Conservation (phyloP, 2,797 vertebrate genomes). For the Adelosebastes latens region DNA sequence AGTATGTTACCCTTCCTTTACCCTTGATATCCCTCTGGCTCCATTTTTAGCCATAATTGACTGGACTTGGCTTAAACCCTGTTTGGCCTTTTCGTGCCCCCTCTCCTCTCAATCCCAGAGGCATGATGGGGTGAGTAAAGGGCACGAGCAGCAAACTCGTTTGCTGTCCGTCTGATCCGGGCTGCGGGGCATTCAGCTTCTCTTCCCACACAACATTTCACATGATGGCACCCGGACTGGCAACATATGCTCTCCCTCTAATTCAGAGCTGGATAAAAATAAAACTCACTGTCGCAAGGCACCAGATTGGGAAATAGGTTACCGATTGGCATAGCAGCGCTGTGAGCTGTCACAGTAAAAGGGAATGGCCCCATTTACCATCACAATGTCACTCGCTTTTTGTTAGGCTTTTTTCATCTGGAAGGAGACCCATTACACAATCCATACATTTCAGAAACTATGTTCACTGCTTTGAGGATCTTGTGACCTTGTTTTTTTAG, state of each 20-base stretch:
- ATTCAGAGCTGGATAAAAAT: conserved; percentile 84
- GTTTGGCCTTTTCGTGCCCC: conserved; percentile 40
- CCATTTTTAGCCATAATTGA: conserved; percentile 18
- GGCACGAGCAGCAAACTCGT: conserved; percentile 51
- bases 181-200: conserved; percentile 73
- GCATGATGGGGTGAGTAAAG: conserved; percentile 50
- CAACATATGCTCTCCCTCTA: conserved; percentile 84
- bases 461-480: not conserved
- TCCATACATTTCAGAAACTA: conserved; percentile 5
- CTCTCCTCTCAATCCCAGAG: conserved; percentile 41
- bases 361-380: conserved; percentile 68
- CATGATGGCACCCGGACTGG: conserved; percentile 81
- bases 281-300: conserved; percentile 82
- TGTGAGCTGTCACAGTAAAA: conserved; percentile 65
- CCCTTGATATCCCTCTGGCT: conserved; percentile 9
- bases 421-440: conserved; percentile 38
- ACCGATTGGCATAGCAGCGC: conserved; percentile 73
- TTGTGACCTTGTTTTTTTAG: not conserved
- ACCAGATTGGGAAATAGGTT: conserved; percentile 88
- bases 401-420: conserved; percentile 26
- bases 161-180: conserved; percentile 71
- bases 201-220: conserved; percentile 73
- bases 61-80: conserved; percentile 12
- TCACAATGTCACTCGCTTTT: conserved; percentile 41
- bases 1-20: not conserved